Evolutionary conservation across 1,140 invertebrate genomes (phyloP).

Genomic region (Watersipora subatra): DNA sequence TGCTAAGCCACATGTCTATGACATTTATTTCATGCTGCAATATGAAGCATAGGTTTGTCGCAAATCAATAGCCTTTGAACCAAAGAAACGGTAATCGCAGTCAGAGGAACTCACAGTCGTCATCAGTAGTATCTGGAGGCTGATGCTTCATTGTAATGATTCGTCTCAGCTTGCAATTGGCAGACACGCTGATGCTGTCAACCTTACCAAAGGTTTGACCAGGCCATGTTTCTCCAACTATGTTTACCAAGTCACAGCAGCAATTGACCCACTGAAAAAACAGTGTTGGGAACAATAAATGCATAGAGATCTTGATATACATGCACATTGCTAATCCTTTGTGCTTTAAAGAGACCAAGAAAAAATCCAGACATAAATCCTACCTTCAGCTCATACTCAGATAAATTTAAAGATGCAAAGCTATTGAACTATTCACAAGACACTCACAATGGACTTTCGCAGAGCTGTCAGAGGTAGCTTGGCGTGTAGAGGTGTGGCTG

Average conservation of each 20-base stretch:
- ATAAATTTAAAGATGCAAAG: too few species aligned
- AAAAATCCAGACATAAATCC: too few species aligned
- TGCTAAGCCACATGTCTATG: too few species aligned
- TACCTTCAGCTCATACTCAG: too few species aligned
- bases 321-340: too few species aligned
- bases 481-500: conserved; percentile 26
- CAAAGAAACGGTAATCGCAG: too few species aligned
- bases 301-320: too few species aligned
- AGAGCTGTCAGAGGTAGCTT: conserved; percentile 27
- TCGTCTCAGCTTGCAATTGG: conserved; percentile 31
- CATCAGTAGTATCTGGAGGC: conserved; percentile 31
- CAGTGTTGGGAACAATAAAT: neutral
- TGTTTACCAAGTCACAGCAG: conserved; percentile 29
- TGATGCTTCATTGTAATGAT: conserved; percentile 36
- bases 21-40: too few species aligned
- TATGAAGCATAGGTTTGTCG: too few species aligned
- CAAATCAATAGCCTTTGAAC: too few species aligned
- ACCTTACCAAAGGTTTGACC: conserved; percentile 30
- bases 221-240: conserved; percentile 32
- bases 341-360: too few species aligned
- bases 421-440: too few species aligned
- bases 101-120: conserved; percentile 33
- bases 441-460: conserved; percentile 22
- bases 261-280: conserved; percentile 32
- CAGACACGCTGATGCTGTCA: conserved; percentile 29